phyloP scores from a whole-genome alignment of 1,140 invertebrate species.

The Theocolax elegans region DNA sequence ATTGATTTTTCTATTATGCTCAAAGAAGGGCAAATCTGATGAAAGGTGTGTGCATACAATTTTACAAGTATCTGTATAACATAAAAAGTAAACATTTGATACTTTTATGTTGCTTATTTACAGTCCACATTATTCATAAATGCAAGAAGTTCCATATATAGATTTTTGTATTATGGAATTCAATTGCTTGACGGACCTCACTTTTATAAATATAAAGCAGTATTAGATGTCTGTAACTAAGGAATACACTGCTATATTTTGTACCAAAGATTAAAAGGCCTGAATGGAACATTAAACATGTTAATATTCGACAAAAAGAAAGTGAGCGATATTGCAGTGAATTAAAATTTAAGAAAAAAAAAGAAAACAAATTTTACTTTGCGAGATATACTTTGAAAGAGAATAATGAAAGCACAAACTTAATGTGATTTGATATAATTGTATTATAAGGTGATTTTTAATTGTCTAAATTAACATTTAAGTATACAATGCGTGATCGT shows the following conservation, averaged over 20 bases:
- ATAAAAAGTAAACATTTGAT: not conserved
- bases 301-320: too few species aligned
- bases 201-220: slow-evolving; percentile 25
- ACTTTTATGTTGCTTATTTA: not conserved
- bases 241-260: slow-evolving; percentile 25
- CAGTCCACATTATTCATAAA: slow-evolving; percentile 8
- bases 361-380: too few species aligned
- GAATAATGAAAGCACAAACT: slow-evolving; percentile 21
- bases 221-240: slow-evolving; percentile 31
- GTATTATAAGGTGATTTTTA: not conserved
- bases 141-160: not conserved
- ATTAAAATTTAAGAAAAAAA: too few species aligned
- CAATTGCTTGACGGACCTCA: slow-evolving; percentile 16
- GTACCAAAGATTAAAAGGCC: slow-evolving; percentile 31
- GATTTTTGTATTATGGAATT: not conserved
- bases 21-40: not conserved
- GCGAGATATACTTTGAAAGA: too few species aligned
- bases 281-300: slow-evolving; percentile 12
- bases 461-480: slow-evolving; percentile 2
- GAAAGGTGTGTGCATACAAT: too few species aligned
- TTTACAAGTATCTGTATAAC: not conserved
- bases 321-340: too few species aligned
- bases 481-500: slow-evolving; percentile 12
- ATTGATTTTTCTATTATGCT: not conserved
- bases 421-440: slow-evolving; percentile 9